These are phyloP conservation scores for Littorina saxatilis DNA, from an alignment of 1,140 invertebrate genomes.

Conservation along the genomic window DNA sequence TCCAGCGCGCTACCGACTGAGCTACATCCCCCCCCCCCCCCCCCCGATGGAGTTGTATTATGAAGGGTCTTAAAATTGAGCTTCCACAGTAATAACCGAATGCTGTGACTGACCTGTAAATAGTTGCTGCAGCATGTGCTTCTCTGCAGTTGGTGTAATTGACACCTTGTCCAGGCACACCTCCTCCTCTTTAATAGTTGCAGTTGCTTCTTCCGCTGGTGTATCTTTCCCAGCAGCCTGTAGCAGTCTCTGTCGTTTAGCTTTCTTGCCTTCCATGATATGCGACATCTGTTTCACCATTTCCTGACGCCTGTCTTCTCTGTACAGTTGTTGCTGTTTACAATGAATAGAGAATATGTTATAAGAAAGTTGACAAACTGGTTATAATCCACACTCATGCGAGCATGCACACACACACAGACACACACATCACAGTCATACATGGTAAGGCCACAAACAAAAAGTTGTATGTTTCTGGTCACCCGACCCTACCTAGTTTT, in stretches of 20 bases:
- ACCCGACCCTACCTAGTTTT: too few relatives aligned
- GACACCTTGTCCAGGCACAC: constrained; percentile 62
- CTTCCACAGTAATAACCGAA: too few relatives aligned
- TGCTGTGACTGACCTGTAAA: constrained; percentile 64
- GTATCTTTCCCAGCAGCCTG: not conserved
- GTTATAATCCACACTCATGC: not conserved
- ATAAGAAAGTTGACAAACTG: not conserved
- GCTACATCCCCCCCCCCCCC: too few relatives aligned
- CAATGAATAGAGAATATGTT: not conserved
- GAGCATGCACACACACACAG: not conserved
- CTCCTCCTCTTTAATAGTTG: not conserved
- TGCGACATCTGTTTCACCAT: constrained; percentile 79
- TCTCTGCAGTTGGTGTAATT: constrained; percentile 38
- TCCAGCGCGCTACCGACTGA: too few relatives aligned
- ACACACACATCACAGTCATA: not conserved
- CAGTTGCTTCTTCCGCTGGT: not conserved
- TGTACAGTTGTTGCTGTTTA: constrained; percentile 77
- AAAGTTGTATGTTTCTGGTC: too few relatives aligned
- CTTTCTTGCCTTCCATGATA: constrained; percentile 82
- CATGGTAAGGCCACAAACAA: too few relatives aligned
- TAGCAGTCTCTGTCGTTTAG: constrained; percentile 74
- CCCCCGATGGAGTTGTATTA: too few relatives aligned
- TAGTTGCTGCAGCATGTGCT: constrained; percentile 71
- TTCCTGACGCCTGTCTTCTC: constrained; percentile 79
- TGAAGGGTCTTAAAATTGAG: too few relatives aligned